Evolutionary conservation across 2,888 invertebrate genomes (phyloP), one percentile per base, ranked within the genome.

Genomic region (Coleophora deauratella): DNA sequence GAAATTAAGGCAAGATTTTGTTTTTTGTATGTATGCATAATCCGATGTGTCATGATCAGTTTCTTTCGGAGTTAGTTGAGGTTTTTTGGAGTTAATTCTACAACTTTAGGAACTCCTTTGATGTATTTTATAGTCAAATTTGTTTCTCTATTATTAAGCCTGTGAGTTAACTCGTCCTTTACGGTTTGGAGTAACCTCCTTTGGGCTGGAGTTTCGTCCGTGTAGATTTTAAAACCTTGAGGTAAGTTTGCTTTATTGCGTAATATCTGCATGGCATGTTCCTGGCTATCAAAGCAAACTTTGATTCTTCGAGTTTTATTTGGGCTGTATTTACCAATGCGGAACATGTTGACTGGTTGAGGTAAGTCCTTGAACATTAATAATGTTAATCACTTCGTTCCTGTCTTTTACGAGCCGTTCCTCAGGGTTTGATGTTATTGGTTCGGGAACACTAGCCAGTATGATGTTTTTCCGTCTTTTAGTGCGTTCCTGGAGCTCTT

Each of bases 161-260:
- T 37, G n/a, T n/a, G 10, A 6, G 14, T 35, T 13, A 50, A 27
- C 34, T 50, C 50, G 1, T 43, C 38, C 30, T 39, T 47, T 12
- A 47, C 9, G 7, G 12, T 10, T 13, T 34, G 33, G 10, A 50
- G 11, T 14, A 37, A 37, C 4, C 35, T 38, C 27, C 35, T 30
- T 33, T 50, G 50, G 6, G 32, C n/a, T 27, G 41, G 45, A 1
- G 49, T 49, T 35, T 46, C 40, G 10, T 49, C 46, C 0, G 31
- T 6, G n/a, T 31, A 31, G 2, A 31, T 9, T n/a, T 36, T 44
- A 3, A 36, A 6, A 31, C 30, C 21, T 13, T 32, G 21, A 7
- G 31, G 35, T n/a, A 32, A 3, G 1, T 35, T 33, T 2, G n/a
- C 34, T 13, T 38, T 44, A 2, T 28, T 28, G 7, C 40, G 37